These are phyloP conservation scores for Acanthococcus lagerstroemiae DNA, from an alignment of 2,888 invertebrate species.

Conservation along the genomic window DNA sequence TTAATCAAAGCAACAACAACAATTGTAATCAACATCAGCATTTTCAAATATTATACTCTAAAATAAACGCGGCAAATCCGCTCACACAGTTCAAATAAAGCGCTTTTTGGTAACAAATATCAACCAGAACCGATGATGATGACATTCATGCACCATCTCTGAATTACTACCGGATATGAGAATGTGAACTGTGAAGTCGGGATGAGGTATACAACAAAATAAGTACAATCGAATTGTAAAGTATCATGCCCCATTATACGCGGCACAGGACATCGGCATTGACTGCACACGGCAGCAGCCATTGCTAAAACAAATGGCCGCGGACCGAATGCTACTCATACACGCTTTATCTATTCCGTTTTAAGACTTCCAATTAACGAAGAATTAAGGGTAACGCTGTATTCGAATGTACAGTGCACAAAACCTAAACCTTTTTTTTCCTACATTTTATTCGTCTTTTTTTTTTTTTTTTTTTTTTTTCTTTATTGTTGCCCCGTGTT, in stretches of 20 bases:
- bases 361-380: constrained; percentile 1
- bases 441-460: no score
- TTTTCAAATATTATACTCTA: not conserved
- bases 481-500: no score
- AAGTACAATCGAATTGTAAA: not conserved
- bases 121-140: constrained; percentile 4
- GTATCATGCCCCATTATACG: no score
- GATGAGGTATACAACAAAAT: not conserved
- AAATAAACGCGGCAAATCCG: not conserved
- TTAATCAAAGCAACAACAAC: not conserved
- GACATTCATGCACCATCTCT: constrained; percentile 6
- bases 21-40: not conserved
- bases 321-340: not conserved
- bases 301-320: constrained; percentile 10
- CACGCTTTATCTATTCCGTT: not conserved
- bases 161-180: not conserved
- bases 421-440: no score
- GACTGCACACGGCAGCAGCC: not conserved
- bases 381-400: constrained; percentile 3
- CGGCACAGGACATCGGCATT: not conserved
- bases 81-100: not conserved
- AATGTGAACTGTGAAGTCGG: not conserved
- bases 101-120: not conserved
- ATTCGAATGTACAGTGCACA: no score
- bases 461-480: no score